These are phyloP conservation scores for Boleophthalmus pectinirostris DNA, from an alignment of 2,113 vertebrate species.

Conservation along the genomic window DNA sequence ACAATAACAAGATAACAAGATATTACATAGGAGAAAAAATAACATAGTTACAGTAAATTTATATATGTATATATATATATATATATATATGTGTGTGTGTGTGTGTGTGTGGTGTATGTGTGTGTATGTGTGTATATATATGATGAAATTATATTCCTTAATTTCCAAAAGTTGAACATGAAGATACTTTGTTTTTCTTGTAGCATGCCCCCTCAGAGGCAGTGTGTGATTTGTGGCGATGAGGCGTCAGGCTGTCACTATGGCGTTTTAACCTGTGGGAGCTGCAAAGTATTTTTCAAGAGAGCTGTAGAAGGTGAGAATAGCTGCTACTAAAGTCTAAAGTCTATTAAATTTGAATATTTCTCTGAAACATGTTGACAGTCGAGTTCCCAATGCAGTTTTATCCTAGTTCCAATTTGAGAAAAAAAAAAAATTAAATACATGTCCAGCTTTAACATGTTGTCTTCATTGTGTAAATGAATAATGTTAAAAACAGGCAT, in stretches of 20 bases:
- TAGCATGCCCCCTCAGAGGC: constrained; percentile 88
- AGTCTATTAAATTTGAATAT: neutral
- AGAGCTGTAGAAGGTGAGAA: constrained; percentile 94
- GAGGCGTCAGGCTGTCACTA: constrained; percentile 98
- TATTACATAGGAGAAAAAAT: too few relatives aligned
- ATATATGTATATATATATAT: too few relatives aligned
- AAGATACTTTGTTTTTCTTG: constrained; percentile 24
- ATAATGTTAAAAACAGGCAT: neutral
- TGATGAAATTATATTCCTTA: too few relatives aligned
- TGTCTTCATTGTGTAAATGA: neutral
- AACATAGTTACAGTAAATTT: too few relatives aligned
- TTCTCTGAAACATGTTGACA: neutral
- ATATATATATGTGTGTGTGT: too few relatives aligned
- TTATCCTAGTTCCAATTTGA: neutral
- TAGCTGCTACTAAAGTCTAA: neutral
- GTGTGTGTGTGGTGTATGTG: too few relatives aligned
- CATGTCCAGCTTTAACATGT: neutral
- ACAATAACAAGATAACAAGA: too few relatives aligned
- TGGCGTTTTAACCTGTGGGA: constrained; percentile 95
- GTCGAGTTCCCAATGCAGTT: neutral
- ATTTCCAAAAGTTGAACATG: too few relatives aligned
- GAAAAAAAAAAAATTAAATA: too few relatives aligned
- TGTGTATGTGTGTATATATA: too few relatives aligned
- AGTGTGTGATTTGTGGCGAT: constrained; percentile 93
- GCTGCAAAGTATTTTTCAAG: constrained; percentile 99